These are phyloP conservation scores for Nothobranchius furzeri DNA, from an alignment of 2,113 vertebrate species.

Conservation along the genomic window DNA sequence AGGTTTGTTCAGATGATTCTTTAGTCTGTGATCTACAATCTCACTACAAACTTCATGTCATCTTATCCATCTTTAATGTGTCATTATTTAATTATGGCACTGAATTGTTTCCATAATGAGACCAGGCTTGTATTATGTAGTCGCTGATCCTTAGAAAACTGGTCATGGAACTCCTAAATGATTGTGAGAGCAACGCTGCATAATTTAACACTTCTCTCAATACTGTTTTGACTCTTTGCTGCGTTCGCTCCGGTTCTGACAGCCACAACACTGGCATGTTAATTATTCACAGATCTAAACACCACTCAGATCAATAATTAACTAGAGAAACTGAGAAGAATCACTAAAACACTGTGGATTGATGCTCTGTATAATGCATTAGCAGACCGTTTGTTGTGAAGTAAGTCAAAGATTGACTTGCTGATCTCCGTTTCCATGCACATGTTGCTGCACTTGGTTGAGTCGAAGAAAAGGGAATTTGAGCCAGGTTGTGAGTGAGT, in stretches of 20 bases:
- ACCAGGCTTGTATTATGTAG: neutral
- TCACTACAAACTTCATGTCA: neutral
- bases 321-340: slow-evolving; percentile 53
- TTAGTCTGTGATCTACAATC: neutral
- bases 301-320: slow-evolving; percentile 69
- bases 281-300: slow-evolving; percentile 72
- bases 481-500: slow-evolving; percentile 6
- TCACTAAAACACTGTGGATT: slow-evolving; percentile 22
- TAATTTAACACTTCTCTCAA: slow-evolving; percentile 70
- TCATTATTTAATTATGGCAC: neutral
- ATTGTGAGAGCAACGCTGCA: slow-evolving; percentile 55
- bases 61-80: neutral
- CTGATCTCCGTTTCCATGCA: slow-evolving; percentile 28
- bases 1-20: neutral
- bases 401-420: slow-evolving; percentile 1
- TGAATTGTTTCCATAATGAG: neutral
- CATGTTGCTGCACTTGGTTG: neutral
- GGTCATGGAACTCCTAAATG: slow-evolving; percentile 44
- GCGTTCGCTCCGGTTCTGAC: slow-evolving; percentile 49
- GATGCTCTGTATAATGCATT: slow-evolving; percentile 12
- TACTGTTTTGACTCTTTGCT: slow-evolving; percentile 69
- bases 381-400: slow-evolving; percentile 17
- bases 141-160: slow-evolving; percentile 17
- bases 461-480: slow-evolving; percentile 7
- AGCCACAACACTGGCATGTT: slow-evolving; percentile 56